Percentiles rank a stretch among this genome's conserved stretches.
These are phyloP conservation scores for Aptenodytes patagonicus DNA, from an alignment of 2,113 vertebrate genomes.

Conservation along the genomic window DNA sequence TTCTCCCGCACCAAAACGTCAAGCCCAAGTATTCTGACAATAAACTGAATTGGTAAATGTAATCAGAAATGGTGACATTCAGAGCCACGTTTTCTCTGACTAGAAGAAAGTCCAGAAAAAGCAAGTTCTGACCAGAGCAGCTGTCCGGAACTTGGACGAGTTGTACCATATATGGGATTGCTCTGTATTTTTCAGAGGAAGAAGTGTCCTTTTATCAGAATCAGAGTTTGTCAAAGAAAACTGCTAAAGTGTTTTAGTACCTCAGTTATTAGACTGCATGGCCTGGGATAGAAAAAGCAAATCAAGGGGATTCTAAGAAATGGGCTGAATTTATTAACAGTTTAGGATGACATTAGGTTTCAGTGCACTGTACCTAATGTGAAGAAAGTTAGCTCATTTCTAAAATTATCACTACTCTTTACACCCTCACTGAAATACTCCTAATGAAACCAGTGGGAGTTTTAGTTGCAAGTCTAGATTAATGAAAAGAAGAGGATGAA, in stretches of 20 bases:
- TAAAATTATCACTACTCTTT: not conserved
- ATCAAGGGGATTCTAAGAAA: not conserved
- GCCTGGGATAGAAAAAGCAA: not conserved
- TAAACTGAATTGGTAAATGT: not conserved
- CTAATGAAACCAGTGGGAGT: not conserved
- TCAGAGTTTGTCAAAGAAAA: not conserved
- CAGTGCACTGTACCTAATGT: not conserved
- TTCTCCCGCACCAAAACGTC: not conserved
- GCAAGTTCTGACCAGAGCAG: not conserved
- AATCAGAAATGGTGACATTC: not conserved
- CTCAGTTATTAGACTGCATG: not conserved
- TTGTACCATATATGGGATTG: not conserved
- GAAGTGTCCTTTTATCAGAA: not conserved
- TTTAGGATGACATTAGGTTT: not conserved
- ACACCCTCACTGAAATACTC: not conserved
- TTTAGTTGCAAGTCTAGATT: not conserved
- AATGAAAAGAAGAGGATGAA: not conserved
- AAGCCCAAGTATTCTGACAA: not conserved
- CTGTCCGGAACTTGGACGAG: not conserved
- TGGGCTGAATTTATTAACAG: not conserved
- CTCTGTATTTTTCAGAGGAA: not conserved
- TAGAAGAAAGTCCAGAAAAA: not conserved
- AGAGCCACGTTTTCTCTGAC: not conserved
- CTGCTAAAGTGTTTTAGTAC: not conserved
- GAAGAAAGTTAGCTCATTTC: not conserved